A percentile compares a stretch with the other conserved stretches of the same genome.
These are phyloP conservation scores for Syngnathus typhle DNA, from an alignment of 2,113 vertebrate genomes.

Conservation along the genomic window DNA sequence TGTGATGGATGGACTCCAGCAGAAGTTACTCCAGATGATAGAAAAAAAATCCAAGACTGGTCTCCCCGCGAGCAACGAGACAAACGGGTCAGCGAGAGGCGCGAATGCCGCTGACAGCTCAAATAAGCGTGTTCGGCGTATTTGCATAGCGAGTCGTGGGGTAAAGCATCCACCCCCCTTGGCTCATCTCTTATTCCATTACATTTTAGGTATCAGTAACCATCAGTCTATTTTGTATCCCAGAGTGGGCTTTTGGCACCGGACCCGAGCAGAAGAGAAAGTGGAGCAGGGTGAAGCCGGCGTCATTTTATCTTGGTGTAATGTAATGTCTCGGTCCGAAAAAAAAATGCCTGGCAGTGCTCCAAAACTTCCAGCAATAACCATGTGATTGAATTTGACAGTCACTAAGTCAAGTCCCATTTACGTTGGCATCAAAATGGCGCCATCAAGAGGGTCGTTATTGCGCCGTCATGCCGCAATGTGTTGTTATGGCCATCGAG, in stretches of 20 bases:
- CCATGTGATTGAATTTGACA: neutral
- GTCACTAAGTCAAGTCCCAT: neutral
- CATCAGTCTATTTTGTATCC: constrained; percentile 17
- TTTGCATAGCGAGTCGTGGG: constrained; percentile 22
- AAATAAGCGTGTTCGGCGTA: constrained; percentile 27
- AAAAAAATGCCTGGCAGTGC: neutral
- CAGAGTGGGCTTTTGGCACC: constrained; percentile 27
- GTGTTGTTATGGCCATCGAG: neutral
- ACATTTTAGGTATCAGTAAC: constrained; percentile 41
- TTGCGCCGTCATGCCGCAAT: neutral
- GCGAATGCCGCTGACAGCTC: constrained; percentile 31
- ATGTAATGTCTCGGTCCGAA: neutral
- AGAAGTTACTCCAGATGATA: neutral
- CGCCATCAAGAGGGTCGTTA: neutral
- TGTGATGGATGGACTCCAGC: neutral
- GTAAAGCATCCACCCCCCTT: neutral
- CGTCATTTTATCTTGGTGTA: constrained; percentile 45
- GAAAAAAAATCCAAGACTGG: constrained; percentile 11
- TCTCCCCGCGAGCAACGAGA: constrained; percentile 47
- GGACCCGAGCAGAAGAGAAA: constrained; percentile 17
- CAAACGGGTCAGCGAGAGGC: constrained; percentile 48
- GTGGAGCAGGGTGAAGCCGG: constrained; percentile 26
- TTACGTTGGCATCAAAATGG: neutral
- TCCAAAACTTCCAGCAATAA: neutral
- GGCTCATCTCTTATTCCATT: constrained; percentile 64